Conservation (phyloP, 2,888 invertebrate genomes). For the Helicoverpa assulta region DNA sequence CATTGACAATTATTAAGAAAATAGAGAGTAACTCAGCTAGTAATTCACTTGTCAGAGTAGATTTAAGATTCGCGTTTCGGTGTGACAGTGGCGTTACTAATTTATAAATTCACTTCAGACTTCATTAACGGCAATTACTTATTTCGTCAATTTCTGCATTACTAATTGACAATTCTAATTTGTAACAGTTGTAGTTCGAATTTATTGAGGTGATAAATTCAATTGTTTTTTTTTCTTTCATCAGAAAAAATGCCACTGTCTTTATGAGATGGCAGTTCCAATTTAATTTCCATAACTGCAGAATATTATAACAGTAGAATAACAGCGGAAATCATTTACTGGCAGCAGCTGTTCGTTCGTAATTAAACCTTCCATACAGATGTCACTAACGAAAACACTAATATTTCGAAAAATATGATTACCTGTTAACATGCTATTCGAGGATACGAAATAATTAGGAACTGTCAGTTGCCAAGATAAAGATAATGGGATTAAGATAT, state of each 20-base stretch:
- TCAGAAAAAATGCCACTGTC: too few relatives aligned
- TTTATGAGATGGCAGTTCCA: slow-evolving; percentile 4
- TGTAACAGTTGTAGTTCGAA: slow-evolving; percentile 11
- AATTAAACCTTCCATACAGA: slow-evolving; percentile 29
- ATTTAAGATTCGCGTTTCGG: slow-evolving; percentile 42
- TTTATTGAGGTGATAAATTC: slow-evolving; percentile 15
- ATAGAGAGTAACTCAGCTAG: slow-evolving; percentile 32
- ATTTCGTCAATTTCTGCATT: slow-evolving; percentile 38
- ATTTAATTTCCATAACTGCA: slow-evolving; percentile 13
- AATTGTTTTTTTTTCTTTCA: neutral
- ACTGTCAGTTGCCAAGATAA: slow-evolving; percentile 4
- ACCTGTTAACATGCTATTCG: slow-evolving; percentile 5
- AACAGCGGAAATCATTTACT: slow-evolving; percentile 39
- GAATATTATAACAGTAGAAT: slow-evolving; percentile 16
- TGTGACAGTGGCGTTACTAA: slow-evolving; percentile 46
- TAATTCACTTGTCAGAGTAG: slow-evolving; percentile 40
- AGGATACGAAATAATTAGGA: slow-evolving; percentile 15
- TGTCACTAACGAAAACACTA: slow-evolving; percentile 30
- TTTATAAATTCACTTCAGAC: slow-evolving; percentile 47
- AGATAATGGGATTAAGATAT: slow-evolving; percentile 7
- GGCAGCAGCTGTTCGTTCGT: slow-evolving; percentile 28
- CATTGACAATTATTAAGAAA: slow-evolving; percentile 12
- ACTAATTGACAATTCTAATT: slow-evolving; percentile 43
- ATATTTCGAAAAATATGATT: slow-evolving; percentile 35
- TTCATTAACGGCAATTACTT: slow-evolving; percentile 40